Evolutionary conservation across 2,797 vertebrate species (phyloP), one percentile per base, ranked within the genome.

Genomic region (Sebastes iracundus): DNA sequence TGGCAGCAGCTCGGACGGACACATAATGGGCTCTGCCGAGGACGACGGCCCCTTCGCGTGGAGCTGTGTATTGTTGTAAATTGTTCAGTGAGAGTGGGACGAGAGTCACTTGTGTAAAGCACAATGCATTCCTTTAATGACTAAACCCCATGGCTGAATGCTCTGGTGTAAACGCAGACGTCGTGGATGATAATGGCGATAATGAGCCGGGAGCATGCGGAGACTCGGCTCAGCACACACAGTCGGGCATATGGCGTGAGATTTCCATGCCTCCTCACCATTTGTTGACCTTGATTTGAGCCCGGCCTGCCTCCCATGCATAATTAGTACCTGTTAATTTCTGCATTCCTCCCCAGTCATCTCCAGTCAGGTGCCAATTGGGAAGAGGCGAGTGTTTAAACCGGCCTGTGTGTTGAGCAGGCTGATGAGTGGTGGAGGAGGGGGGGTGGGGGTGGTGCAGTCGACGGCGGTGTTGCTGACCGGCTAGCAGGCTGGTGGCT

Each of bases 211-310:
- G 56, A 73, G 71, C 71, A 65, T 60, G 69, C 60, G 2, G 79
- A 81, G 62, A 49, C 79, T 72, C 79, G 5, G 75, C 81, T 72
- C 63, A 1, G 71, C 52, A 3, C 68, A 63, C 81, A 9, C 78
- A 67, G 65, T 25, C 53, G 62, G 72, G 49, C 92, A 90, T 91
- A 91, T 91, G 91, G 90, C 7, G 10, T 25, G 87, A 89, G 80
- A 86, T 66, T 87, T 86, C 72, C 25, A 4, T 27, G 61, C 62
- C 86, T 91, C 88, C 81, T 86, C 70, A 81, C 85, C 83, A 81
- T 92, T 91, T 85, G 88, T 59, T 92, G 89, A 92, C 88, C 90
- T 89, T 87, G 75, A 90, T 91, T 83, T 85, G 71, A 85, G 79
- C 73, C 71, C 66, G 33, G 38, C 77, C 75, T 88, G 84, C 78